A percentile compares a stretch with the other conserved stretches of the same genome.
phyloP scores from a whole-genome alignment of 2,113 vertebrate species.

The Zapus hudsonius region DNA sequence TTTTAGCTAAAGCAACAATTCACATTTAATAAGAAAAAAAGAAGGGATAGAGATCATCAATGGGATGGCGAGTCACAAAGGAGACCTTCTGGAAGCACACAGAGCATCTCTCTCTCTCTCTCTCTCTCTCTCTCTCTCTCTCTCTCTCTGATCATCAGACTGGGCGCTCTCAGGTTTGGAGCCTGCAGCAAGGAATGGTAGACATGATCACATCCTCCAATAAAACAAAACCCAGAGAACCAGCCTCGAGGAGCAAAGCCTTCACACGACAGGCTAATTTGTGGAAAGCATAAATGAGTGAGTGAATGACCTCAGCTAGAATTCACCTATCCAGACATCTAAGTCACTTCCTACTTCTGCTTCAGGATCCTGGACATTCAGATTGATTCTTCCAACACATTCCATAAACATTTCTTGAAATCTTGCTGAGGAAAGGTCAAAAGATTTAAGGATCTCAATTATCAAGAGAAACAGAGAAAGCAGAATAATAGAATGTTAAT shows the following conservation, averaged over 20 bases:
- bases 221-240: no score
- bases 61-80: background rate
- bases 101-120: background rate
- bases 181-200: background rate
- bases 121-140: background rate
- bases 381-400: background rate
- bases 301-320: background rate
- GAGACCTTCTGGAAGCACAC: background rate
- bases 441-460: background rate
- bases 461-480: background rate
- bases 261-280: background rate
- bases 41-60: background rate
- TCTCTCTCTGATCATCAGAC: background rate
- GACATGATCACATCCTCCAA: background rate
- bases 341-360: background rate
- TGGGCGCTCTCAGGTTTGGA: background rate
- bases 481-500: background rate
- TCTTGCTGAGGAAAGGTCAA: background rate
- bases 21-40: background rate
- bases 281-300: background rate
- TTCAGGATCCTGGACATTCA: background rate
- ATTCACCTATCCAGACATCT: background rate
- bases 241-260: no score
- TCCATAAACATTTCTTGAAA: background rate
- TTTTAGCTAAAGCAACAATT: conserved; percentile 18